A percentile compares a stretch with the other conserved stretches of the same genome.
Conservation (phyloP, 1,140 invertebrate genomes). For the Trinorchestia longiramus region DNA sequence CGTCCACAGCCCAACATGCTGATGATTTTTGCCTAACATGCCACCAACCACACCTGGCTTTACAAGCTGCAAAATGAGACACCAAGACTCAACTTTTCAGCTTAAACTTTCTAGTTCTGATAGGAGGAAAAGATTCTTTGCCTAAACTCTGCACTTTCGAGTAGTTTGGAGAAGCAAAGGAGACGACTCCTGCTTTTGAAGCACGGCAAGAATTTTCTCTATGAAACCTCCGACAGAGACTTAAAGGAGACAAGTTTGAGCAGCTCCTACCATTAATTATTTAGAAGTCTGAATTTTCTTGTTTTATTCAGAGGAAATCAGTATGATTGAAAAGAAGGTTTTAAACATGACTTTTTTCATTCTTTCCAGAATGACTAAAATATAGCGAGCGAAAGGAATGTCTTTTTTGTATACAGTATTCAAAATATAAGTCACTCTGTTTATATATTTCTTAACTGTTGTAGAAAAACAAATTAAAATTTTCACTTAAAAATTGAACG, state of each 20-base stretch:
- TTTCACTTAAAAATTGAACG: no score
- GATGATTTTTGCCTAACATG: background rate
- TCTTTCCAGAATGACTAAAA: no score
- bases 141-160: background rate
- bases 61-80: background rate
- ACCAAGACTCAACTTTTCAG: background rate
- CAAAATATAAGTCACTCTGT: no score
- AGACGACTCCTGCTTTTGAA: background rate
- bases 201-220: background rate
- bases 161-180: background rate
- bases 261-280: background rate
- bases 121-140: background rate
- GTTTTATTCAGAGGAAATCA: no score
- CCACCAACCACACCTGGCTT: background rate
- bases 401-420: no score
- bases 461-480: no score
- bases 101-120: background rate
- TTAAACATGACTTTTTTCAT: no score
- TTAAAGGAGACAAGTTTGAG: background rate
- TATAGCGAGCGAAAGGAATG: no score
- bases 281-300: no score
- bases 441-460: no score
- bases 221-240: background rate
- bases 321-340: no score
- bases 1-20: background rate